These are phyloP conservation scores for Mechanitis messenoides DNA, from an alignment of 2,888 invertebrate species.

Conservation along the genomic window DNA sequence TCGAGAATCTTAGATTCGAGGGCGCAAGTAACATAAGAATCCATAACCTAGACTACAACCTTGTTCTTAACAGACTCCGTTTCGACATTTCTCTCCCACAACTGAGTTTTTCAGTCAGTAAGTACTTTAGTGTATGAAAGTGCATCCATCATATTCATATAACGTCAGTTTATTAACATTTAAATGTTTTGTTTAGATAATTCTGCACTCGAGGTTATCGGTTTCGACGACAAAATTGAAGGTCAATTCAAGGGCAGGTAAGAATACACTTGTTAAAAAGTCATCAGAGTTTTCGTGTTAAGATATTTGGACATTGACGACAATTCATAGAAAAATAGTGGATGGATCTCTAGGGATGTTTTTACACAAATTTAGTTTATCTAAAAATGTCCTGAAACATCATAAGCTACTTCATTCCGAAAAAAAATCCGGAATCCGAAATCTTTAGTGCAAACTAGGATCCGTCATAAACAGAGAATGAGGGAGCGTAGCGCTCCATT, in stretches of 20 bases:
- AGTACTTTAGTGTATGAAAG: constrained; percentile 29
- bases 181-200: neutral
- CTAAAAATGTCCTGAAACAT: no score
- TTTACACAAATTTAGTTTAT: no score
- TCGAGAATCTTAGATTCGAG: constrained; percentile 33
- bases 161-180: neutral
- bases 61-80: constrained; percentile 37
- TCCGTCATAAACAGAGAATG: no score
- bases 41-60: constrained; percentile 37
- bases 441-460: no score
- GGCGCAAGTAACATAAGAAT: constrained; percentile 54
- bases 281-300: constrained; percentile 5
- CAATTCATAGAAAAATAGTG: no score
- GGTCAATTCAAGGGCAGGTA: constrained; percentile 3
- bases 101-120: constrained; percentile 39
- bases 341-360: no score
- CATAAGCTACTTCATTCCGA: no score
- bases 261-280: no score
- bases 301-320: no score
- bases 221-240: neutral
- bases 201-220: neutral
- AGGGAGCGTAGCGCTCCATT: no score
- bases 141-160: neutral
- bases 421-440: no score
- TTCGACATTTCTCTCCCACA: constrained; percentile 46